Percentiles rank a stretch among this genome's conserved stretches.
phyloP scores from a whole-genome alignment of 1,140 invertebrate species.

The Heliothis virescens region DNA sequence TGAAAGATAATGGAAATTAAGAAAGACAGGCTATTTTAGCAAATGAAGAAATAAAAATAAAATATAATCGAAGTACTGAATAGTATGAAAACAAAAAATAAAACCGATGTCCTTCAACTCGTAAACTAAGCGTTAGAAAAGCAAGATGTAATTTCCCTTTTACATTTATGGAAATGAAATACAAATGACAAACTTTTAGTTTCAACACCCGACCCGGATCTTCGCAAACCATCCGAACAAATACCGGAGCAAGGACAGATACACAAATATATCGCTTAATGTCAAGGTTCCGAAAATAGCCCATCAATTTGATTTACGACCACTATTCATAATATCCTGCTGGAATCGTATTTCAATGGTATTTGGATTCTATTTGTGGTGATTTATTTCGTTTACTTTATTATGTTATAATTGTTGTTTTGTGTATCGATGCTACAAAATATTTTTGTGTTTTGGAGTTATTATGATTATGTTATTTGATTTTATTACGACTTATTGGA shows the following conservation, averaged over 20 bases:
- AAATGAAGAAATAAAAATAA: background rate
- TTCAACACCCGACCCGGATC: slow-evolving; percentile 41
- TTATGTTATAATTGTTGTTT: background rate
- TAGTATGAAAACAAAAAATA: background rate
- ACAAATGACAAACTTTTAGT: background rate
- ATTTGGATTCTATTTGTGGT: slow-evolving; percentile 16
- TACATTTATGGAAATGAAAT: background rate
- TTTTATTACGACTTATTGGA: background rate
- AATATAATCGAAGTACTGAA: background rate
- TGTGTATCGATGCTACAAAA: no score
- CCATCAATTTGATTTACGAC: slow-evolving; percentile 33
- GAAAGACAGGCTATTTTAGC: background rate
- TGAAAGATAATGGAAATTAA: background rate
- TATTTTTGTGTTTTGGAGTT: background rate
- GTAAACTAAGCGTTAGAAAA: background rate
- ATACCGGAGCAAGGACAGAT: slow-evolving; percentile 49
- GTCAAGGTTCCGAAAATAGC: slow-evolving; percentile 40
- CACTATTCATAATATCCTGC: slow-evolving; percentile 18
- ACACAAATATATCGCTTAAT: slow-evolving; percentile 9
- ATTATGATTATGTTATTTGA: background rate
- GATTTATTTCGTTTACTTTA: background rate
- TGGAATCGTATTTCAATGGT: slow-evolving; percentile 41
- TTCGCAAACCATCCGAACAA: slow-evolving; percentile 28
- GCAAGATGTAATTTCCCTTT: background rate
- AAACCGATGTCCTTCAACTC: background rate